Conservation (phyloP, 2,113 vertebrate genomes). For the Periophthalmus modestus region DNA sequence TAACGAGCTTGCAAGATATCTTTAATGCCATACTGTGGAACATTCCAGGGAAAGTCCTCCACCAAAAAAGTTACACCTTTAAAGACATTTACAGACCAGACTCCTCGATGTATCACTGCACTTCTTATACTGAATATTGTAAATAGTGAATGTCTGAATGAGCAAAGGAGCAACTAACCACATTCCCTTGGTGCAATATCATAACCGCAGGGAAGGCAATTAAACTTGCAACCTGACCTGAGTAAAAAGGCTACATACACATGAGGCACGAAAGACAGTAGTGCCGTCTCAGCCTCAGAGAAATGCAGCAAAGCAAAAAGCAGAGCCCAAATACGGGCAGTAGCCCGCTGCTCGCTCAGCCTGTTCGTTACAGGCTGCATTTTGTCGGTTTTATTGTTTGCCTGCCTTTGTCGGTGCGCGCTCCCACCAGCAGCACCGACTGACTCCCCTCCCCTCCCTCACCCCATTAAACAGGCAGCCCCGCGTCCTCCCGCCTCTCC, state of each 20-base stretch:
- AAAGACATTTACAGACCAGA: too few relatives aligned
- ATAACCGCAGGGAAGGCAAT: constrained; percentile 18
- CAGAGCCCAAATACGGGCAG: constrained; percentile 37
- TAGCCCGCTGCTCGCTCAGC: constrained; percentile 29
- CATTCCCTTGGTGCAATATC: constrained; percentile 20
- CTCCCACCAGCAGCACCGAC: constrained; percentile 41
- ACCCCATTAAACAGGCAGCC: constrained; percentile 25
- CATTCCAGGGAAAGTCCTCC: neutral
- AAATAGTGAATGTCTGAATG: neutral
- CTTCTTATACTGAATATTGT: constrained; percentile 2
- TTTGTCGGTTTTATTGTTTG: constrained; percentile 57
- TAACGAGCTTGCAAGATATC: too few relatives aligned
- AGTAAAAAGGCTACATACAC: constrained; percentile 1
- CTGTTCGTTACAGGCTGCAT: constrained; percentile 29
- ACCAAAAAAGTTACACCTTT: neutral
- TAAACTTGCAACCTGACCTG: constrained; percentile 56
- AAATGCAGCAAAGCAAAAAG: constrained; percentile 49
- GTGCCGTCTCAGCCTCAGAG: constrained; percentile 1
- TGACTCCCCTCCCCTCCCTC: constrained; percentile 4
- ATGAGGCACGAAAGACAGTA: constrained; percentile 1
- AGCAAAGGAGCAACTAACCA: constrained; percentile 20
- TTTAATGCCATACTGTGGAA: neutral
- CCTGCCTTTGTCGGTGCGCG: constrained; percentile 63
- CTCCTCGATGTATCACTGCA: neutral
- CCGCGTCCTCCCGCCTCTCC: constrained; percentile 21